Conservation (phyloP, 1,140 invertebrate genomes). For the Mactra quadrangularis region DNA sequence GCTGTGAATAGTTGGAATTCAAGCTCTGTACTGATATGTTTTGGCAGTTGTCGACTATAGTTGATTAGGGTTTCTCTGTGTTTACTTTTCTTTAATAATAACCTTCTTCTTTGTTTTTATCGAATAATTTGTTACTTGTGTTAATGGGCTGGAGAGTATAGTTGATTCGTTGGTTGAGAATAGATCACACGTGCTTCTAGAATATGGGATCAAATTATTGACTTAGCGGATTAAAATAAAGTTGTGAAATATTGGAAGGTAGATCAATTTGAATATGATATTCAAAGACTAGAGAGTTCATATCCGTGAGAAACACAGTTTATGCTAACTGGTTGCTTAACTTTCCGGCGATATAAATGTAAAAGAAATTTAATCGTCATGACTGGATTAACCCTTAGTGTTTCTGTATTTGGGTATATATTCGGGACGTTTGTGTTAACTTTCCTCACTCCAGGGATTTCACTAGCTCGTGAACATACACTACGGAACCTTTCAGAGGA, state of each 20-base stretch:
- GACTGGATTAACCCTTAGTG: constrained; percentile 10
- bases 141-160: background rate
- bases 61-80: constrained; percentile 34
- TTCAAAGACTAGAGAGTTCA: background rate
- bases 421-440: background rate
- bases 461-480: constrained; percentile 2
- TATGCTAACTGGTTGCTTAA: constrained; percentile 29
- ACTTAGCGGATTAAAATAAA: constrained; percentile 21
- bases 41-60: constrained; percentile 32
- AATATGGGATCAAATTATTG: constrained; percentile 12
- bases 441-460: background rate
- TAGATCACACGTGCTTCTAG: background rate
- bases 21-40: constrained; percentile 21
- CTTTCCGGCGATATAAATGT: constrained; percentile 32
- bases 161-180: background rate
- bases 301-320: constrained; percentile 12
- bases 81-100: constrained; percentile 40
- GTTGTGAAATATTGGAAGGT: background rate
- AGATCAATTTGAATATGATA: constrained; percentile 2
- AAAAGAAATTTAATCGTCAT: constrained; percentile 23
- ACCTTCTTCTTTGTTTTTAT: constrained; percentile 20
- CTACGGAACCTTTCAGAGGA: no score
- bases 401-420: constrained; percentile 12
- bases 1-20: constrained; percentile 17
- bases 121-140: constrained; percentile 16